These are phyloP conservation scores for Hypanus sabinus DNA, from an alignment of 2,113 vertebrate species.

Conservation along the genomic window DNA sequence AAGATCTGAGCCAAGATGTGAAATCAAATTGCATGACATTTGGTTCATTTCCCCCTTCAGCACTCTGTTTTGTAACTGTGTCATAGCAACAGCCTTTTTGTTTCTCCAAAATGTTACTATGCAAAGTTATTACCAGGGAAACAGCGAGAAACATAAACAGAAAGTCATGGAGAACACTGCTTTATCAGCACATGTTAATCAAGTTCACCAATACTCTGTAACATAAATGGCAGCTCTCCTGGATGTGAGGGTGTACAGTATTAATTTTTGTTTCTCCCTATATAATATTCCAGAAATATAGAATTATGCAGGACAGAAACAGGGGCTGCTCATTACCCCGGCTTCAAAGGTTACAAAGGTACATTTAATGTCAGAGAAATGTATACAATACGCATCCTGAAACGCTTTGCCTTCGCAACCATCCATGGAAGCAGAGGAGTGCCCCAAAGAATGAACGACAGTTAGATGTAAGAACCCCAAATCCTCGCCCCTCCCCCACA, in stretches of 20 bases:
- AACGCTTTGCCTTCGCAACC: too few species aligned
- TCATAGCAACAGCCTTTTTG: slow-evolving; percentile 21
- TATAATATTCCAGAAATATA: background rate
- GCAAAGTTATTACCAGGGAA: slow-evolving; percentile 20
- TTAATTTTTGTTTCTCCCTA: background rate
- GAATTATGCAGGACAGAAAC: too few species aligned
- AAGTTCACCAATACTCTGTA: background rate
- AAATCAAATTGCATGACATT: background rate
- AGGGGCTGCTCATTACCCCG: too few species aligned
- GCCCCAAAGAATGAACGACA: too few species aligned
- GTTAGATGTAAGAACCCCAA: too few species aligned
- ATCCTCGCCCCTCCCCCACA: too few species aligned
- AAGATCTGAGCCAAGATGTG: background rate
- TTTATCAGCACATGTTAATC: slow-evolving; percentile 15
- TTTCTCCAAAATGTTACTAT: slow-evolving; percentile 15
- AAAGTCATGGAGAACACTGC: slow-evolving; percentile 8
- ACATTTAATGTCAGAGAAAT: too few species aligned
- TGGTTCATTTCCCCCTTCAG: background rate
- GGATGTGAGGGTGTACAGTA: background rate
- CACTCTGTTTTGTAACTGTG: background rate
- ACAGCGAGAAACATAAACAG: slow-evolving; percentile 25
- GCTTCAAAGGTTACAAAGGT: too few species aligned
- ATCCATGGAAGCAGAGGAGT: too few species aligned
- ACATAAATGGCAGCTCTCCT: background rate
- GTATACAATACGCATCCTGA: too few species aligned